Evolutionary conservation across 2,888 invertebrate species (phyloP).

Genomic region (Eupithecia insigniata): DNA sequence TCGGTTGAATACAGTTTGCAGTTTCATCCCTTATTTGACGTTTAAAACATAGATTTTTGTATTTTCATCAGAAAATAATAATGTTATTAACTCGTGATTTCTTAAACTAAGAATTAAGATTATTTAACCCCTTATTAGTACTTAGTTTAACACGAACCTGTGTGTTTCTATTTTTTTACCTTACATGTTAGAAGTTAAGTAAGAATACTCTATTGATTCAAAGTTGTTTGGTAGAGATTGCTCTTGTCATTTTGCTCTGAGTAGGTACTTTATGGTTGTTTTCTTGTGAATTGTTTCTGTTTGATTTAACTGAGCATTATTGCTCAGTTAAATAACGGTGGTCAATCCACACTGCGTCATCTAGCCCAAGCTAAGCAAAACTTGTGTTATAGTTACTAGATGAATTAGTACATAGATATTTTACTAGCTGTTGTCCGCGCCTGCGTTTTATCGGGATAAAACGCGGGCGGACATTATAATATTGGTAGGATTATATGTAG

Average conservation of each 20-base stretch:
- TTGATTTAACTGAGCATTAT: neutral
- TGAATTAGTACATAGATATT: too few relatives aligned
- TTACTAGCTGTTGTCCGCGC: too few relatives aligned
- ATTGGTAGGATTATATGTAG: too few relatives aligned
- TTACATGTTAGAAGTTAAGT: too few relatives aligned
- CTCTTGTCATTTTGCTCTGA: neutral
- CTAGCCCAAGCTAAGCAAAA: too few relatives aligned
- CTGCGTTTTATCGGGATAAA: too few relatives aligned
- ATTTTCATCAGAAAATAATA: neutral
- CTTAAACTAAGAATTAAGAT: neutral
- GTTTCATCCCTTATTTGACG: neutral
- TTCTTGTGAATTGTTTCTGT: neutral
- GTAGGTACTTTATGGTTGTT: neutral
- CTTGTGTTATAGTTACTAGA: too few relatives aligned
- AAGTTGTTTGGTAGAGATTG: neutral
- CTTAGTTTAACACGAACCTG: neutral
- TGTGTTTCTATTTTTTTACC: neutral
- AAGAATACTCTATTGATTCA: neutral
- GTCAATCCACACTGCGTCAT: too few relatives aligned
- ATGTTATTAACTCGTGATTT: neutral
- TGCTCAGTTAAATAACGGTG: too few relatives aligned
- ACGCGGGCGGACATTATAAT: too few relatives aligned
- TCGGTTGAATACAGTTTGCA: neutral
- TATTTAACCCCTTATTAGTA: neutral
- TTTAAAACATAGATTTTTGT: neutral